Conservation (phyloP, 2,888 invertebrate species). For the Zygothrica quintamaculata region DNA sequence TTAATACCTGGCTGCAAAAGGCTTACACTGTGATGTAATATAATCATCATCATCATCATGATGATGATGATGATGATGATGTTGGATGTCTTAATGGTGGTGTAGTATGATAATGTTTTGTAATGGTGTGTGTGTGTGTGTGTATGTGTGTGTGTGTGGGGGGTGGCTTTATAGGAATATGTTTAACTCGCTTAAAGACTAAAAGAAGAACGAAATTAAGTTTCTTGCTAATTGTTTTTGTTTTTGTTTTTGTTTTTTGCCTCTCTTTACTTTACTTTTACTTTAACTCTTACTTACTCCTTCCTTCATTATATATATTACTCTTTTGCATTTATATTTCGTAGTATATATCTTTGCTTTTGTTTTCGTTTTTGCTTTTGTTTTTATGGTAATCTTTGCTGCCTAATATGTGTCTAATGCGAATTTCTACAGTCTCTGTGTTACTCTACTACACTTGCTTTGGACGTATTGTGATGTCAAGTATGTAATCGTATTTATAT, state of each 20-base stretch:
- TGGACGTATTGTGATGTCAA: constrained; percentile 82
- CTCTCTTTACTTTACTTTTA: constrained; percentile 15
- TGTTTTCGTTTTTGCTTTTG: constrained; percentile 12
- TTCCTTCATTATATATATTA: not conserved
- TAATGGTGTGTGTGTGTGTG: constrained; percentile 29
- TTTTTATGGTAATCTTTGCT: constrained; percentile 39
- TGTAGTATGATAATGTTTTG: constrained; percentile 10
- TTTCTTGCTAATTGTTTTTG: constrained; percentile 51
- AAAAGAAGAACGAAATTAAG: constrained; percentile 71
- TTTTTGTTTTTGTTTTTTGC: constrained; percentile 9
- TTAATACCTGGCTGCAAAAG: constrained; percentile 63
- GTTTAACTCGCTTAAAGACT: constrained; percentile 70
- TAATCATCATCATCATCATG: no score
- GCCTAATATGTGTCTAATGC: constrained; percentile 70
- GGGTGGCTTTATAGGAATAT: constrained; percentile 41
- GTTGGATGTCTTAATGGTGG: no score
- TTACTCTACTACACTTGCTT: constrained; percentile 77
- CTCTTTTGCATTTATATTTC: constrained; percentile 1
- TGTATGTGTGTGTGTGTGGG: constrained; percentile 30
- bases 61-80: no score
- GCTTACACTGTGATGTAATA: constrained; percentile 61
- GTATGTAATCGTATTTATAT: constrained; percentile 63
- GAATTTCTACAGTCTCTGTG: constrained; percentile 79
- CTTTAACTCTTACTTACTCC: constrained; percentile 16
- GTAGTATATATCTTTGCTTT: constrained; percentile 2